These are phyloP conservation scores for Charadrius vociferus DNA, from an alignment of 2,113 vertebrate genomes.

Conservation along the genomic window DNA sequence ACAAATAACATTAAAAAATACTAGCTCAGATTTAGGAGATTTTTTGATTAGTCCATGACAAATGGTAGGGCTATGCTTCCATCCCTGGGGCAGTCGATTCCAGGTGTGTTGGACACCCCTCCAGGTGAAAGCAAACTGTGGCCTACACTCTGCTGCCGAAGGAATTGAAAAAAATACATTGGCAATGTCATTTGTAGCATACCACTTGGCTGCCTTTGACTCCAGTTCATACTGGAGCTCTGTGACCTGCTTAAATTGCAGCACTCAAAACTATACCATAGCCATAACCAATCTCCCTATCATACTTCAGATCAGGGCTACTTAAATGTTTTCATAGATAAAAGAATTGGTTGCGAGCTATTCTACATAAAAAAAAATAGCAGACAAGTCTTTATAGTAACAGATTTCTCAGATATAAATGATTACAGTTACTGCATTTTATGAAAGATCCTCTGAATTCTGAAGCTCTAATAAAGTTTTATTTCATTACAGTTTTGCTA, in stretches of 20 bases:
- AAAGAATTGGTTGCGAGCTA: background rate
- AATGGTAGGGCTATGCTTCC: too few species aligned
- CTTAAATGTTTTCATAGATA: background rate
- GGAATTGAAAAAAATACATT: too few species aligned
- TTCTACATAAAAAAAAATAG: background rate
- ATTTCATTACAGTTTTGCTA: background rate
- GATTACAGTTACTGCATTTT: background rate
- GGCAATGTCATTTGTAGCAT: too few species aligned
- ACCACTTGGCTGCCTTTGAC: too few species aligned
- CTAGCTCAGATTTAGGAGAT: too few species aligned
- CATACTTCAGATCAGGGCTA: background rate
- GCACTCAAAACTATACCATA: background rate
- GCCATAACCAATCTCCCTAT: background rate
- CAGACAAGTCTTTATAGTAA: background rate
- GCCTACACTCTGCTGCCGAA: too few species aligned
- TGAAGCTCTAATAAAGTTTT: background rate
- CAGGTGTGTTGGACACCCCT: too few species aligned
- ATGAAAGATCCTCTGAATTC: background rate
- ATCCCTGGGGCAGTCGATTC: too few species aligned
- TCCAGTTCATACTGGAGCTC: too few species aligned
- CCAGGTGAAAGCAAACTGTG: too few species aligned
- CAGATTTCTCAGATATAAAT: background rate
- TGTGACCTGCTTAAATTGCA: background rate
- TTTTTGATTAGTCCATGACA: too few species aligned
- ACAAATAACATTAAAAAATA: too few species aligned